Percentiles rank a stretch among this genome's conserved stretches.
These are phyloP conservation scores for Carcharodon carcharias DNA, from an alignment of 2,797 vertebrate species.

Conservation along the genomic window DNA sequence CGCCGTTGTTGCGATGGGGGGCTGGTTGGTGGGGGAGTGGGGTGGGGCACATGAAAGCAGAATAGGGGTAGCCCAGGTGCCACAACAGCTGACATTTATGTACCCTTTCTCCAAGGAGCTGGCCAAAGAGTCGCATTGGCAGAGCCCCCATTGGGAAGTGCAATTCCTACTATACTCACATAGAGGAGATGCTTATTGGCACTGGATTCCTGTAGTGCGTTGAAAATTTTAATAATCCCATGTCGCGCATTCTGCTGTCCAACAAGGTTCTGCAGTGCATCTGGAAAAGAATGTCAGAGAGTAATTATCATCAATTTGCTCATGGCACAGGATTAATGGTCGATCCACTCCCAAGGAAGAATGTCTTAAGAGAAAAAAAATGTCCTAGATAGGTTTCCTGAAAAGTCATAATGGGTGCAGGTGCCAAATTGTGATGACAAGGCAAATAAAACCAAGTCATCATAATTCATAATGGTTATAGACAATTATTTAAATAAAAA, in stretches of 20 bases:
- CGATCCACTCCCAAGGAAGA: neutral
- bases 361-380: neutral
- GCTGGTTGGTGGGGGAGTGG: neutral
- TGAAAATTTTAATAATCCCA: slow-evolving; percentile 95
- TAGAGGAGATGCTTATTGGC: slow-evolving; percentile 97
- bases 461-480: no score
- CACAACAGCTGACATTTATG: neutral
- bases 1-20: neutral
- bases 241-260: slow-evolving; percentile 95
- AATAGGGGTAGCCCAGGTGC: neutral
- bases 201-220: slow-evolving; percentile 83
- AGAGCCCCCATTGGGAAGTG: neutral
- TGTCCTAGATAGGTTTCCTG: neutral
- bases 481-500: no score
- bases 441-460: no score
- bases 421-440: no score
- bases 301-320: neutral
- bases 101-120: neutral
- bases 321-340: neutral
- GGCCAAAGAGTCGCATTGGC: neutral
- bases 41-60: neutral
- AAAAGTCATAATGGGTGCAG: neutral
- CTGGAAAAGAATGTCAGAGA: slow-evolving; percentile 56
- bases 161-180: slow-evolving; percentile 63
- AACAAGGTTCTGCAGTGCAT: slow-evolving; percentile 88